These are phyloP conservation scores for Steromphala cineraria DNA, from an alignment of 2,888 invertebrate species.

Conservation along the genomic window DNA sequence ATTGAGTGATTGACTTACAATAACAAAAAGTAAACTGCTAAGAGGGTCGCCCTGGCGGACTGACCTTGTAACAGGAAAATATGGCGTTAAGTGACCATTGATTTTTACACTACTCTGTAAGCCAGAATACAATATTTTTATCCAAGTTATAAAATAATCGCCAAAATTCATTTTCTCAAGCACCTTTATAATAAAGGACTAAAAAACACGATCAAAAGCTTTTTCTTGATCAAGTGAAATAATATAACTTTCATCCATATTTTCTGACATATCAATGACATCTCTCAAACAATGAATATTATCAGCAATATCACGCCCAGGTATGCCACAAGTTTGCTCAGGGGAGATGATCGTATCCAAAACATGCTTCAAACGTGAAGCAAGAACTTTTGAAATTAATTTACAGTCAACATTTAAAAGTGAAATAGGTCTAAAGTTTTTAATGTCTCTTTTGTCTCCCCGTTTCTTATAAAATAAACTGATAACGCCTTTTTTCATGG, in stretches of 20 bases:
- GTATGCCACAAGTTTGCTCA: neutral
- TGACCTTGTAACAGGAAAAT: neutral
- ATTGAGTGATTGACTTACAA: too few species aligned
- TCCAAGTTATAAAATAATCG: neutral
- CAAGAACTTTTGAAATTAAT: neutral
- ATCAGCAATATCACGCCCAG: neutral
- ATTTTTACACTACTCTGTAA: neutral
- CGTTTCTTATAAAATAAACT: neutral
- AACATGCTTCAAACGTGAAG: neutral
- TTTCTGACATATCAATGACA: neutral
- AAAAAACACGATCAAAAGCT: neutral
- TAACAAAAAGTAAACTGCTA: too few species aligned
- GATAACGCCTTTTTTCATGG: neutral
- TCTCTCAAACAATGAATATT: neutral
- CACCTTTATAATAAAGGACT: neutral
- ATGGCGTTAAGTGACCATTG: neutral
- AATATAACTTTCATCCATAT: neutral
- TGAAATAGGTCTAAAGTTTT: neutral
- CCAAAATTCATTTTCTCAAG: neutral
- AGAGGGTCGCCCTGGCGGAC: conserved; percentile 24
- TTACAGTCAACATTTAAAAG: neutral
- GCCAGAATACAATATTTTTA: neutral
- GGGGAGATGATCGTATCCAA: neutral
- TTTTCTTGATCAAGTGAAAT: neutral
- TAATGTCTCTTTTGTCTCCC: neutral